These are phyloP conservation scores for Aphodius sticticus DNA, from an alignment of 2,888 invertebrate genomes.

Conservation along the genomic window DNA sequence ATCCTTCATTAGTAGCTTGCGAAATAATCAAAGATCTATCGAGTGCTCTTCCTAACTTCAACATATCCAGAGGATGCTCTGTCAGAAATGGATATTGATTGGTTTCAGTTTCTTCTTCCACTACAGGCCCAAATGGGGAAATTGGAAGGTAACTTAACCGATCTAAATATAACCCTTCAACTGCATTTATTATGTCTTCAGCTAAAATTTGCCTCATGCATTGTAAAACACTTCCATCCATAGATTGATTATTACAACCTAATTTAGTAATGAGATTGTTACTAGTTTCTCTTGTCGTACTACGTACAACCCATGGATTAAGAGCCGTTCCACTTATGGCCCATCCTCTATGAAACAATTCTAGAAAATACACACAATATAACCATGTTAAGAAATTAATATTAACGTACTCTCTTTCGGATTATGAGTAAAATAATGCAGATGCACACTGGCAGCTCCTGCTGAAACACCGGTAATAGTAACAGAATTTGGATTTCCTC, in stretches of 20 bases:
- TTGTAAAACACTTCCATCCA: slow-evolving; percentile 63
- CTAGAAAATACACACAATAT: slow-evolving; percentile 58
- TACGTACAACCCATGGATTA: slow-evolving; percentile 62
- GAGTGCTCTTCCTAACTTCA: slow-evolving; percentile 65
- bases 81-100: slow-evolving; percentile 65
- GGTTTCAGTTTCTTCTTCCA: slow-evolving; percentile 59
- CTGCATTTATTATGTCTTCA: slow-evolving; percentile 64
- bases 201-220: slow-evolving; percentile 69
- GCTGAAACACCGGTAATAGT: slow-evolving; percentile 73
- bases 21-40: slow-evolving; percentile 72
- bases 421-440: slow-evolving; percentile 64
- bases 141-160: slow-evolving; percentile 66
- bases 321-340: slow-evolving; percentile 74
- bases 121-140: slow-evolving; percentile 73
- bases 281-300: slow-evolving; percentile 66
- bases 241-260: slow-evolving; percentile 66
- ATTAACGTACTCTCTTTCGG: background rate
- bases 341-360: slow-evolving; percentile 65
- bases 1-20: slow-evolving; percentile 72
- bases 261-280: slow-evolving; percentile 65
- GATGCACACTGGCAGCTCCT: slow-evolving; percentile 75
- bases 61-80: slow-evolving; percentile 67
- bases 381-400: background rate
- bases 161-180: slow-evolving; percentile 20
- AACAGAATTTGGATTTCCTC: slow-evolving; percentile 71